phyloP scores from a whole-genome alignment of 2,888 invertebrate genomes.

The Drosophila austrosaltans region DNA sequence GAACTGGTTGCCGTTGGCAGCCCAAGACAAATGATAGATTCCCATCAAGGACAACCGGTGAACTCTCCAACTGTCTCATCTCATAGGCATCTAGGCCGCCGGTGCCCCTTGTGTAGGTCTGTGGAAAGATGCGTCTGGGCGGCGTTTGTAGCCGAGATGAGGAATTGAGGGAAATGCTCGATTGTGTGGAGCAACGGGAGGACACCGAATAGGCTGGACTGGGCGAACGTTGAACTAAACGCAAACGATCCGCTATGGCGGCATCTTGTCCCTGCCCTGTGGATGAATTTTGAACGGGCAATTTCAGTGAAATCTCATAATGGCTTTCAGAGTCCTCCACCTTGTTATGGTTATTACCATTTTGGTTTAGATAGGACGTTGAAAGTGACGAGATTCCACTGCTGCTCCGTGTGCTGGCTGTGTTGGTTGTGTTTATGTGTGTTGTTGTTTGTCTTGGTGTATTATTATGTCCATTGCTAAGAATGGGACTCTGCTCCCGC shows the following conservation, averaged over 20 bases:
- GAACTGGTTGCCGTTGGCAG: conserved; percentile 88
- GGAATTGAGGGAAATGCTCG: conserved; percentile 51
- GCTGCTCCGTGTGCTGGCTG: conserved; percentile 30
- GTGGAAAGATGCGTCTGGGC: conserved; percentile 89
- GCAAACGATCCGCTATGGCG: conserved; percentile 55
- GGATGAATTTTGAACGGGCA: conserved; percentile 63
- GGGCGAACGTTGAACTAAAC: conserved; percentile 84
- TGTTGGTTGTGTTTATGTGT: conserved; percentile 29
- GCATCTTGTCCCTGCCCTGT: conserved; percentile 22
- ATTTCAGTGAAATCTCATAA: conserved; percentile 66
- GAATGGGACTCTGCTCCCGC: conserved; percentile 71
- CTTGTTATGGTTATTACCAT: conserved; percentile 46
- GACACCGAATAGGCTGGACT: conserved; percentile 84
- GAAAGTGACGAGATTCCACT: conserved; percentile 59
- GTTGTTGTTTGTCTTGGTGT: conserved; percentile 31
- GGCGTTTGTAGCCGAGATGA: conserved; percentile 74
- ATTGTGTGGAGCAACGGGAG: conserved; percentile 70
- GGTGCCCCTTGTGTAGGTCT: conserved; percentile 84
- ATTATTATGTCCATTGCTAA: conserved; percentile 54
- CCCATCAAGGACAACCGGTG: conserved; percentile 92
- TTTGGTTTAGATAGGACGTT: conserved; percentile 37
- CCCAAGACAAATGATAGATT: conserved; percentile 92
- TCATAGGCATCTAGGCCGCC: conserved; percentile 85
- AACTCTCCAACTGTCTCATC: conserved; percentile 87
- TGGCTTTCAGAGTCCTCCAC: conserved; percentile 52